Evolutionary conservation across 2,888 invertebrate species (phyloP).

Genomic region (Saturnia pavonia): DNA sequence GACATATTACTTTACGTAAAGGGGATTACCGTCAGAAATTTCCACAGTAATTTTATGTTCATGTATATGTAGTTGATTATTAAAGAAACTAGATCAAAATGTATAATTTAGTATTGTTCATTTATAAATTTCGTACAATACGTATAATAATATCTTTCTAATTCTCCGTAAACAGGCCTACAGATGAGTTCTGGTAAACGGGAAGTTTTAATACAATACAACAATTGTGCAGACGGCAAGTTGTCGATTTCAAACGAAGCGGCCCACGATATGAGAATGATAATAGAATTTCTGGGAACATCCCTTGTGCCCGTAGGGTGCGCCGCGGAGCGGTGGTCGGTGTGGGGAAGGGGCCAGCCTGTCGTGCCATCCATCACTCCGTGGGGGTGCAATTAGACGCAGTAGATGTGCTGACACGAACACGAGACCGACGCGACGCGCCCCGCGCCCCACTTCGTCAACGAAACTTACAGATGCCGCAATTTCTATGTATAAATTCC

Average conservation of each 20-base stretch:
- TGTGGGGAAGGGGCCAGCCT: slow-evolving; percentile 39
- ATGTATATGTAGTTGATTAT: neutral
- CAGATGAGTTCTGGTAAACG: slow-evolving; percentile 6
- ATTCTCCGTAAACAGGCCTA: slow-evolving; percentile 2
- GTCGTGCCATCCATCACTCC: slow-evolving; percentile 73
- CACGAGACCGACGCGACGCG: slow-evolving; percentile 49
- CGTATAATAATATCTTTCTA: neutral
- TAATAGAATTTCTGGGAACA: slow-evolving; percentile 80
- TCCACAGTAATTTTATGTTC: too few species aligned
- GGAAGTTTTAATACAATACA: slow-evolving; percentile 34
- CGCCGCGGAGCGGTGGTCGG: slow-evolving; percentile 49
- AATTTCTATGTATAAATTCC: slow-evolving; percentile 26
- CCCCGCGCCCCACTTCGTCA: slow-evolving; percentile 19
- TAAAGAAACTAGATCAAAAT: neutral
- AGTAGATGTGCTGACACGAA: slow-evolving; percentile 78
- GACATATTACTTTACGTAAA: too few species aligned
- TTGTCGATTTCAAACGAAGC: slow-evolving; percentile 67
- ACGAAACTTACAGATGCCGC: slow-evolving; percentile 26
- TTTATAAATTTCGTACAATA: neutral
- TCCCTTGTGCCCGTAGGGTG: slow-evolving; percentile 70
- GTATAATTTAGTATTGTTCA: neutral
- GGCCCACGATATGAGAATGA: slow-evolving; percentile 53
- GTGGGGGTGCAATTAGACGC: slow-evolving; percentile 64
- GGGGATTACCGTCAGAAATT: too few species aligned
- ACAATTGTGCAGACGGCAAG: slow-evolving; percentile 52